phyloP scores from a whole-genome alignment of 2,888 invertebrate species.

The Gari tellinella region DNA sequence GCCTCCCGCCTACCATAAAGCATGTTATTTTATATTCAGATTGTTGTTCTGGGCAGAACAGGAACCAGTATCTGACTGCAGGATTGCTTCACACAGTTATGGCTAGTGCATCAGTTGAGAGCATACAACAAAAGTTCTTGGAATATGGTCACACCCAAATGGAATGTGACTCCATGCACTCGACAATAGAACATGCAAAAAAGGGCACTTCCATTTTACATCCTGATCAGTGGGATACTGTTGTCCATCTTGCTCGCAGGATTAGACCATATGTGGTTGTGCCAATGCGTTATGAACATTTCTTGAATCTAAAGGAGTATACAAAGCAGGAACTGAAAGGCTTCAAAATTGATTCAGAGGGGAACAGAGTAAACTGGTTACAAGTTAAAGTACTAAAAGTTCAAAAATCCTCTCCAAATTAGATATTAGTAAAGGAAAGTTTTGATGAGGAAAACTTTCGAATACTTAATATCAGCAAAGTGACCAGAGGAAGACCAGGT shows the following conservation, averaged over 20 bases:
- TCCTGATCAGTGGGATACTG: conserved; percentile 32
- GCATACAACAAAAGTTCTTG: conserved; percentile 40
- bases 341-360: conserved; percentile 8
- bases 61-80: conserved; percentile 38
- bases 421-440: too few species aligned
- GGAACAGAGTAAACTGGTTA: conserved; percentile 12
- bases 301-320: conserved; percentile 10
- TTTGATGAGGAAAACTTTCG: too few species aligned
- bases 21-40: conserved; percentile 42
- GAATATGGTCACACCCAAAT: conserved; percentile 46
- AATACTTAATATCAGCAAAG: too few species aligned
- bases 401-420: background rate
- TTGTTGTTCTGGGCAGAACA: conserved; percentile 36
- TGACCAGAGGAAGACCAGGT: too few species aligned
- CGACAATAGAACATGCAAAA: conserved; percentile 34
- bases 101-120: conserved; percentile 7
- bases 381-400: conserved; percentile 10
- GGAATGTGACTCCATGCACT: conserved; percentile 24
- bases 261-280: conserved; percentile 7
- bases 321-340: conserved; percentile 1
- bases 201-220: conserved; percentile 21
- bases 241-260: conserved; percentile 20
- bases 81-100: conserved; percentile 26
- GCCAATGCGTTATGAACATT: conserved; percentile 1
- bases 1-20: conserved; percentile 11